phyloP scores from a whole-genome alignment of 1,140 invertebrate genomes.

The Ips typographus region DNA sequence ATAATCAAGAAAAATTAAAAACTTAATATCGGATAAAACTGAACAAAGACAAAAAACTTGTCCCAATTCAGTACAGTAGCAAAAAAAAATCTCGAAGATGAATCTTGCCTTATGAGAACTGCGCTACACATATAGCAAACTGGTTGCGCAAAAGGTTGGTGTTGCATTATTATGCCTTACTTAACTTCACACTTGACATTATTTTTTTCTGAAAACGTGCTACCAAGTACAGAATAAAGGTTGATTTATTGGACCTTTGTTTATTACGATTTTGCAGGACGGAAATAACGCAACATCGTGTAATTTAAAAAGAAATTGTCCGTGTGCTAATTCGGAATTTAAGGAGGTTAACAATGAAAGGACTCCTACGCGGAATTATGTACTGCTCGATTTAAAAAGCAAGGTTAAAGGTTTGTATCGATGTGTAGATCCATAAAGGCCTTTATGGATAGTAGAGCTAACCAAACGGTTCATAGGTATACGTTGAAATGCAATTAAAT shows the following conservation, averaged over 20 bases:
- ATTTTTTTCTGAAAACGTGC: conserved; percentile 24
- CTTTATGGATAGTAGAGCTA: too few species aligned
- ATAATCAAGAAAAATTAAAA: too few species aligned
- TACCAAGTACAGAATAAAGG: conserved; percentile 17
- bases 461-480: too few species aligned
- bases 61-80: too few species aligned
- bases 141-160: conserved; percentile 4
- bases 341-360: conserved; percentile 28
- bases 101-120: neutral
- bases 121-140: conserved; percentile 13
- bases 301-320: conserved; percentile 28
- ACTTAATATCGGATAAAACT: too few species aligned
- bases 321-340: conserved; percentile 20
- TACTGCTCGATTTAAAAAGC: neutral
- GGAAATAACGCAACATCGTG: conserved; percentile 28
- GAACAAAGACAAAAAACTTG: too few species aligned
- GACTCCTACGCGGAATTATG: conserved; percentile 14
- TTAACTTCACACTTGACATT: conserved; percentile 27
- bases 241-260: conserved; percentile 28
- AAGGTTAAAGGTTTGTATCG: neutral
- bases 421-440: too few species aligned
- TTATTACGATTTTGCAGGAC: conserved; percentile 17
- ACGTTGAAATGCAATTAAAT: too few species aligned
- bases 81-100: too few species aligned
- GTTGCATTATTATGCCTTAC: conserved; percentile 12